phyloP scores from a whole-genome alignment of 2,888 invertebrate species.

The Drosophila picticornis region DNA sequence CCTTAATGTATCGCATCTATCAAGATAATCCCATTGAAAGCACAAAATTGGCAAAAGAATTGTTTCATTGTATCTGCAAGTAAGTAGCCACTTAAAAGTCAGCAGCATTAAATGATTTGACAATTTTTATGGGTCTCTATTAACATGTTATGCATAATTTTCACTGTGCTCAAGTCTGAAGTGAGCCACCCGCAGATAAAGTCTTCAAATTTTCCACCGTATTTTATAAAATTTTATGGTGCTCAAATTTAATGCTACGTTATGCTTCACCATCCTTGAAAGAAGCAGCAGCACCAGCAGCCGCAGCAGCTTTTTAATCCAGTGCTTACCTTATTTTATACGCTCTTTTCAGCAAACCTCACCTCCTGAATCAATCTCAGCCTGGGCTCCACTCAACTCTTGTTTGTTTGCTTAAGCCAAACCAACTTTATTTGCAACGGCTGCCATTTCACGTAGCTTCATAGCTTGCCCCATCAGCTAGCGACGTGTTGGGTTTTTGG shows the following conservation, averaged over 20 bases:
- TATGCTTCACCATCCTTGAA: constrained; percentile 42
- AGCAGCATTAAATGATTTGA: constrained; percentile 36
- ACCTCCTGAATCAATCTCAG: not conserved
- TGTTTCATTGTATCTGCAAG: constrained; percentile 2
- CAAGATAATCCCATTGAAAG: not conserved
- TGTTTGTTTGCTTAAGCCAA: constrained; percentile 55
- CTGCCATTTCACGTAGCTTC: constrained; percentile 62
- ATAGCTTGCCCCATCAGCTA: constrained; percentile 49
- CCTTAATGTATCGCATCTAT: not conserved
- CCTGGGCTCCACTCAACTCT: not conserved
- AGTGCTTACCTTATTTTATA: constrained; percentile 33
- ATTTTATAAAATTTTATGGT: constrained; percentile 60
- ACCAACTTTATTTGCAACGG: constrained; percentile 61
- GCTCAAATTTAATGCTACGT: constrained; percentile 56
- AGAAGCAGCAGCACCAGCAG: constrained; percentile 2
- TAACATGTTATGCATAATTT: constrained; percentile 14
- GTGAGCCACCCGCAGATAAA: constrained; percentile 8
- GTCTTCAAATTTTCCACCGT: constrained; percentile 38
- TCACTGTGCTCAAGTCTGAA: not conserved
- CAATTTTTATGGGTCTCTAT: constrained; percentile 36
- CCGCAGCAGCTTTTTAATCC: constrained; percentile 10
- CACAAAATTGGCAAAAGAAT: not conserved
- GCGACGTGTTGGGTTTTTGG: constrained; percentile 33
- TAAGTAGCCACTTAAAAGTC: constrained; percentile 17
- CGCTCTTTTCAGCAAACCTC: constrained; percentile 8